phyloP scores from a whole-genome alignment of 2,888 invertebrate genomes.

The Acholoe squamosa region DNA sequence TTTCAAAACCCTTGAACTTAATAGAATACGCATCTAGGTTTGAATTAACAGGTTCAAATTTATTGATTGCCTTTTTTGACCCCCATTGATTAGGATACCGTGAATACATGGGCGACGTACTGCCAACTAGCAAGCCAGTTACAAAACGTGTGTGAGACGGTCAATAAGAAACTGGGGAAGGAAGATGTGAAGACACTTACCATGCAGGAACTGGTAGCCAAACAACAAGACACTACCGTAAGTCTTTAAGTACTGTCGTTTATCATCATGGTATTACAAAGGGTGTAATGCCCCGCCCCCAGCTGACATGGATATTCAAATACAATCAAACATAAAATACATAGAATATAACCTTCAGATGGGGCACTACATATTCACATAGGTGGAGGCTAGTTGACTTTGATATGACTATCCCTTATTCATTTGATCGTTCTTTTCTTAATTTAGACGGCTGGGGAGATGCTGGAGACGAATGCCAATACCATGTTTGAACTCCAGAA shows the following conservation, averaged over 20 bases:
- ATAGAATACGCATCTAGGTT: too few species aligned
- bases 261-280: too few species aligned
- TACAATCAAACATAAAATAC: too few species aligned
- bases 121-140: background rate
- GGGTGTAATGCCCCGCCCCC: too few species aligned
- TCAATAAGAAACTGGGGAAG: constrained; percentile 36
- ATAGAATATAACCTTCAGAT: too few species aligned
- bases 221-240: constrained; percentile 34
- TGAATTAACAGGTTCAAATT: too few species aligned
- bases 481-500: constrained; percentile 74
- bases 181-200: constrained; percentile 29
- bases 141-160: background rate
- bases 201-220: constrained; percentile 7
- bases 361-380: too few species aligned
- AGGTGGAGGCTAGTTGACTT: too few species aligned
- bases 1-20: too few species aligned
- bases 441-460: constrained; percentile 43
- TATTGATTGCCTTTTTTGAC: too few species aligned
- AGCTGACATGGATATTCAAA: too few species aligned
- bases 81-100: constrained; percentile 32
- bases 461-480: constrained; percentile 12
- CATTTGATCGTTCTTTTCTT: background rate
- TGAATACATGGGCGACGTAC: background rate
- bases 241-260: background rate
- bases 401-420: background rate